Evolutionary conservation across 2,113 vertebrate species (phyloP).

Genomic region (Etheostoma cragini): DNA sequence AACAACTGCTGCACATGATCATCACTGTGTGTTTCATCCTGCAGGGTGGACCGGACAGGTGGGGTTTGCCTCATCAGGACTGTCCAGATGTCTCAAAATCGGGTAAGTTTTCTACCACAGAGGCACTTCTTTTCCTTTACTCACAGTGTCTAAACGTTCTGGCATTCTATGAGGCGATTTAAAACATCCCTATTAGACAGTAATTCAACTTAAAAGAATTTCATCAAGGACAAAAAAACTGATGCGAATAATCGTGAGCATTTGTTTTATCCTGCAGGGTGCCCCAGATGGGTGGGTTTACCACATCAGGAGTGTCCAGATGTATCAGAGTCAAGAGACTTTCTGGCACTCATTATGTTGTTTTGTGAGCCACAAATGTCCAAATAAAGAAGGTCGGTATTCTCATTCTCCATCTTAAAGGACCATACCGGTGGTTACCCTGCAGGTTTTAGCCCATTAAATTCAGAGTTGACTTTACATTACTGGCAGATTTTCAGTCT

Average conservation of each 20-base stretch:
- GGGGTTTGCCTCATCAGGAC: constrained; percentile 5
- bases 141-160: constrained; percentile 9
- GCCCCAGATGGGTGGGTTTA: constrained; percentile 37
- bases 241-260: constrained; percentile 6
- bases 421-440: not conserved
- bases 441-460: not conserved
- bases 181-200: not conserved
- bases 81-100: constrained; percentile 8
- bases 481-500: not conserved
- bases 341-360: constrained; percentile 37
- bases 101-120: constrained; percentile 9
- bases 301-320: constrained; percentile 42
- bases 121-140: constrained; percentile 7
- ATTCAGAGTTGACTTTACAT: not conserved
- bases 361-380: constrained; percentile 11
- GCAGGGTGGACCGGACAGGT: not conserved
- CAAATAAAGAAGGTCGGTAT: not conserved
- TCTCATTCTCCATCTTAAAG: not conserved
- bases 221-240: not conserved
- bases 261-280: constrained; percentile 42
- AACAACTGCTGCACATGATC: not conserved
- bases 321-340: constrained; percentile 18
- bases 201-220: constrained; percentile 3
- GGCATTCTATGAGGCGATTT: not conserved
- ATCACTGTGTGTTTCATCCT: not conserved